These are phyloP conservation scores for Phenacoccus solenopsis DNA, from an alignment of 1,140 invertebrate species.

Conservation along the genomic window DNA sequence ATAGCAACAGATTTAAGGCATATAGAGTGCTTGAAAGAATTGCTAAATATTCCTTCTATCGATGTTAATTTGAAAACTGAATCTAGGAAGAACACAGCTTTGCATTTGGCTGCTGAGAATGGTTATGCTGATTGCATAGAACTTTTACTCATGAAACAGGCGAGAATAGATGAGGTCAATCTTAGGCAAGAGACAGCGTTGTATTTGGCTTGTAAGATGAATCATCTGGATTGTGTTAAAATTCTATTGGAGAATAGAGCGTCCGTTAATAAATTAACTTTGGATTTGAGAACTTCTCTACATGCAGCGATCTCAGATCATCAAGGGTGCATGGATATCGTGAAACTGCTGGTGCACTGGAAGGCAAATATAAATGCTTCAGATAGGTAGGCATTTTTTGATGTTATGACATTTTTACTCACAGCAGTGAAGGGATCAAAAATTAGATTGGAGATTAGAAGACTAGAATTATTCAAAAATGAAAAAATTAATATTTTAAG, in stretches of 20 bases:
- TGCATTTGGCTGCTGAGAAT: constrained; percentile 64
- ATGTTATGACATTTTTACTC: too few relatives aligned
- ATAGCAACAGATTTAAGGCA: constrained; percentile 60
- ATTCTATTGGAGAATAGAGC: constrained; percentile 55
- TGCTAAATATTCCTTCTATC: constrained; percentile 23
- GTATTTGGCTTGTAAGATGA: constrained; percentile 58
- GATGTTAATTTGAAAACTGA: constrained; percentile 24
- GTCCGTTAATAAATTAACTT: constrained; percentile 59
- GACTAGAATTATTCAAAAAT: too few relatives aligned
- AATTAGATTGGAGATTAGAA: too few relatives aligned
- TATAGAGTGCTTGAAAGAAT: constrained; percentile 43
- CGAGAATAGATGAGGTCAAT: constrained; percentile 54
- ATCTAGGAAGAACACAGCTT: constrained; percentile 41
- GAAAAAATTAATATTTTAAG: too few relatives aligned
- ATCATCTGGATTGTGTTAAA: constrained; percentile 64
- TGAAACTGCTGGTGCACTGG: constrained; percentile 57
- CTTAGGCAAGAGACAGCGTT: constrained; percentile 60
- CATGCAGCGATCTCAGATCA: constrained; percentile 65
- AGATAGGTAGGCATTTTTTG: too few relatives aligned
- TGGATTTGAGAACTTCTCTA: constrained; percentile 58
- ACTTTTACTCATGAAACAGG: constrained; percentile 53
- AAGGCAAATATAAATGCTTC: constrained; percentile 72
- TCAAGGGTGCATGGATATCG: constrained; percentile 56
- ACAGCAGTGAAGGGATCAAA: too few relatives aligned
- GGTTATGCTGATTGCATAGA: constrained; percentile 54